Evolutionary conservation across 2,797 vertebrate species (phyloP).

Genomic region (Sebastes alutus): DNA sequence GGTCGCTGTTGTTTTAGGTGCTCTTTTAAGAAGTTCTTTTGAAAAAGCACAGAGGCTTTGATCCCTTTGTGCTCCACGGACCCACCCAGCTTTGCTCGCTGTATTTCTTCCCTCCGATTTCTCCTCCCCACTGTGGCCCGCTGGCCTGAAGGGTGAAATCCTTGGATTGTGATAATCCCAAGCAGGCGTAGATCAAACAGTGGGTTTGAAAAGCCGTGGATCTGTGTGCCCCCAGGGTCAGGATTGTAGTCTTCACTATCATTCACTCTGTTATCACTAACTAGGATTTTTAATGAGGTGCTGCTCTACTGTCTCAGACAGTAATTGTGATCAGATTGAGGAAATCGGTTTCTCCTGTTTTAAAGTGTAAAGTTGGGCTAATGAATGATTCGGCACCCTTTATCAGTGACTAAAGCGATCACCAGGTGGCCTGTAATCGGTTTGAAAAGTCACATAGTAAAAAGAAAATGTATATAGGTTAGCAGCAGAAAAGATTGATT

Average conservation of each 20-base stretch:
- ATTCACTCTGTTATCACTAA: constrained; percentile 38
- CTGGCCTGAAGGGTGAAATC: constrained; percentile 70
- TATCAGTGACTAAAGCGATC: neutral
- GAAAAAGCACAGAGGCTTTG: constrained; percentile 65
- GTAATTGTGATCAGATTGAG: neutral
- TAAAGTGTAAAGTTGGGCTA: neutral
- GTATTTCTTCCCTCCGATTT: constrained; percentile 50
- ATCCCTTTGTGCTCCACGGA: constrained; percentile 58
- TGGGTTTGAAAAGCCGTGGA: constrained; percentile 65
- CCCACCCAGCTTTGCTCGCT: constrained; percentile 63
- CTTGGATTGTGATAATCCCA: constrained; percentile 78
- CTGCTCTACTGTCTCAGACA: neutral
- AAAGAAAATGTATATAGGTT: accelerated
- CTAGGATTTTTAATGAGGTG: constrained; percentile 45
- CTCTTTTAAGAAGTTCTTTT: constrained; percentile 70
- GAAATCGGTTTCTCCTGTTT: neutral
- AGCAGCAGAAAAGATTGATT: neutral
- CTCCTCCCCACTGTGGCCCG: constrained; percentile 59
- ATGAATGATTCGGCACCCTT: neutral
- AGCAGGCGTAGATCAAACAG: constrained; percentile 75
- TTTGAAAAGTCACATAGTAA: neutral
- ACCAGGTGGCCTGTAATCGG: neutral
- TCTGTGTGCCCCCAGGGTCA: constrained; percentile 49
- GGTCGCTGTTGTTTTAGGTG: constrained; percentile 68
- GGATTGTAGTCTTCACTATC: constrained; percentile 46